phyloP scores from a whole-genome alignment of 1,140 invertebrate species.

The Megathymus violae region DNA sequence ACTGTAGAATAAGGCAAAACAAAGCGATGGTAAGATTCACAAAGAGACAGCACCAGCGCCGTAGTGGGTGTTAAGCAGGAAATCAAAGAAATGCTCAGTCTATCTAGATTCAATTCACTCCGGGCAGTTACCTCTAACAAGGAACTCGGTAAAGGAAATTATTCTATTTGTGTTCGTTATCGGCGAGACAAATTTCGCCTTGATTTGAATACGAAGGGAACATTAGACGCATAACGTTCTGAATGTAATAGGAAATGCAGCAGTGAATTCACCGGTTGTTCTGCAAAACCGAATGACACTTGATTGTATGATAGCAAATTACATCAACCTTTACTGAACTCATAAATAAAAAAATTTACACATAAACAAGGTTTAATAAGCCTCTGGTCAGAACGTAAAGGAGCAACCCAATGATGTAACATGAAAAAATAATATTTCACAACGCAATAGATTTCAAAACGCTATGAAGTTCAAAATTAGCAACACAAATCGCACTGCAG shows the following conservation, averaged over 20 bases:
- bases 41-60: no score
- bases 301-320: neutral
- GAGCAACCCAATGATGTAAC: constrained; percentile 27
- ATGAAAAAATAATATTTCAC: constrained; percentile 14
- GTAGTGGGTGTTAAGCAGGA: neutral
- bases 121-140: constrained; percentile 23
- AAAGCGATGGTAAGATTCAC: no score
- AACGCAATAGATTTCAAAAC: constrained; percentile 30
- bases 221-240: constrained; percentile 19
- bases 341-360: neutral
- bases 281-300: neutral
- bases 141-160: constrained; percentile 32
- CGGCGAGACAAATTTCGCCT: constrained; percentile 30
- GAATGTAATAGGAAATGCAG: constrained; percentile 18
- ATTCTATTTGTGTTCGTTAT: constrained; percentile 31
- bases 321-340: neutral
- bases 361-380: constrained; percentile 10
- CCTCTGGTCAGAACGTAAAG: neutral
- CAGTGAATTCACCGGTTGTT: neutral
- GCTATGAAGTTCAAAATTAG: constrained; percentile 66
- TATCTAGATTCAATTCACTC: constrained; percentile 16
- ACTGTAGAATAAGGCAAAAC: no score
- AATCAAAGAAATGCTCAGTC: constrained; percentile 4
- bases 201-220: constrained; percentile 31
- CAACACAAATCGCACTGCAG: constrained; percentile 82